These are phyloP conservation scores for Hexactinellida sp. DNA, from an alignment of 37 sponge, comb jelly and placozoan species.

Conservation along the genomic window DNA sequence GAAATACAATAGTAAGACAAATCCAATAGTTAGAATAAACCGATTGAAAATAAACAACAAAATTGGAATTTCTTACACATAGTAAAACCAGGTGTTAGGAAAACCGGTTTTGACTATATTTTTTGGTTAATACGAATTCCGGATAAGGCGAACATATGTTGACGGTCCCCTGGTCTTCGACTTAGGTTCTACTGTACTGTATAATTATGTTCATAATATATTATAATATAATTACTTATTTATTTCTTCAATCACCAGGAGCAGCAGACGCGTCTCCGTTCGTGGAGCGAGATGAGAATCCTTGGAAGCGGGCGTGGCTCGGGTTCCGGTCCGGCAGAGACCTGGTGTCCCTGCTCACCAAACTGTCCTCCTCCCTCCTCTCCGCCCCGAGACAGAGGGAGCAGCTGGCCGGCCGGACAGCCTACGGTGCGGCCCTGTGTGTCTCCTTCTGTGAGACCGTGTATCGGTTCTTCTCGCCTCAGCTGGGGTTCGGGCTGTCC, in stretches of 20 bases:
- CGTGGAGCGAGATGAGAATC: not conserved
- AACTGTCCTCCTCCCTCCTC: not conserved
- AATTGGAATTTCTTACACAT: no score
- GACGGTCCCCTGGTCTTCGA: no score
- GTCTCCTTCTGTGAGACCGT: not conserved
- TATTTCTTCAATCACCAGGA: no score
- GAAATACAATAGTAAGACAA: no score
- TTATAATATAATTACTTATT: no score
- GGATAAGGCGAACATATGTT: no score
- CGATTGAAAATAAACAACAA: no score
- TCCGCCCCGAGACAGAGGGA: not conserved
- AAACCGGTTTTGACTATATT: no score
- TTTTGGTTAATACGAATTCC: no score
- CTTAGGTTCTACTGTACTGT: no score
- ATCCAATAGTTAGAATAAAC: no score
- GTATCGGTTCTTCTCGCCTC: not conserved
- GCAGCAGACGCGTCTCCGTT: not conserved
- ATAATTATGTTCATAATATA: no score
- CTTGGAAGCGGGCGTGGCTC: not conserved
- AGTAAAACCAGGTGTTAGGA: not conserved
- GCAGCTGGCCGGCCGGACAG: not conserved
- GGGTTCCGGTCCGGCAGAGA: not conserved
- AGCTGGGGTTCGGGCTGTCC: slow-evolving; percentile 4
- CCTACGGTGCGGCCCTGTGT: not conserved
- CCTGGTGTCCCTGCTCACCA: not conserved